A percentile compares a stretch with the other conserved stretches of the same genome.
These are phyloP conservation scores for Electrophaes corylata DNA, from an alignment of 2,888 invertebrate species.

Conservation along the genomic window DNA sequence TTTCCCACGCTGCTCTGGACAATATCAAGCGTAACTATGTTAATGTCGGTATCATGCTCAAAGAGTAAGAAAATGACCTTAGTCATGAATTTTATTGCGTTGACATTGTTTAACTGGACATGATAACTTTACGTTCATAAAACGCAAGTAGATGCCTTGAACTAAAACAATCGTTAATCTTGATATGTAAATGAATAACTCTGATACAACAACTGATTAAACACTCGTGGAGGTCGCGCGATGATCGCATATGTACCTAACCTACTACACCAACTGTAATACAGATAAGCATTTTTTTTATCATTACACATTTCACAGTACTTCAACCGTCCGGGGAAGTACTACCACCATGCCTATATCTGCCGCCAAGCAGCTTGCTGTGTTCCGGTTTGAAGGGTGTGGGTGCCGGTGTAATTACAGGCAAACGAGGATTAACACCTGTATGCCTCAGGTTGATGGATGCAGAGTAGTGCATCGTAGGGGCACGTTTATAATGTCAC, in stretches of 20 bases:
- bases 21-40: slow-evolving; percentile 38
- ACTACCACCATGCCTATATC: too few species aligned
- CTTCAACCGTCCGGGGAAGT: too few species aligned
- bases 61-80: slow-evolving; percentile 36
- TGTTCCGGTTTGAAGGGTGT: too few species aligned
- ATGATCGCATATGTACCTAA: background rate
- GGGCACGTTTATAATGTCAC: too few species aligned
- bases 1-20: slow-evolving; percentile 58
- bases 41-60: slow-evolving; percentile 42
- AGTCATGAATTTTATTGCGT: slow-evolving; percentile 30
- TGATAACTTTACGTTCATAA: slow-evolving; percentile 4
- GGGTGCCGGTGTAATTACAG: too few species aligned
- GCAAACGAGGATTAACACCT: too few species aligned
- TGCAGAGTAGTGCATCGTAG: too few species aligned
- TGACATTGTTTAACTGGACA: slow-evolving; percentile 29
- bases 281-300: background rate
- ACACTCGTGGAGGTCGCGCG: background rate
- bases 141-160: slow-evolving; percentile 14
- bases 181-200: slow-evolving; percentile 17
- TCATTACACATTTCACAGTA: too few species aligned
- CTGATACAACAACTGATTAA: slow-evolving; percentile 26
- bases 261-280: background rate
- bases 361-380: too few species aligned
- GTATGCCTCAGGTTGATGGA: too few species aligned
- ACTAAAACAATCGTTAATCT: slow-evolving; percentile 25